Percentiles rank a stretch among this genome's conserved stretches.
Evolutionary conservation across 2,888 invertebrate species (phyloP).

Genomic region (Apodemia zela): DNA sequence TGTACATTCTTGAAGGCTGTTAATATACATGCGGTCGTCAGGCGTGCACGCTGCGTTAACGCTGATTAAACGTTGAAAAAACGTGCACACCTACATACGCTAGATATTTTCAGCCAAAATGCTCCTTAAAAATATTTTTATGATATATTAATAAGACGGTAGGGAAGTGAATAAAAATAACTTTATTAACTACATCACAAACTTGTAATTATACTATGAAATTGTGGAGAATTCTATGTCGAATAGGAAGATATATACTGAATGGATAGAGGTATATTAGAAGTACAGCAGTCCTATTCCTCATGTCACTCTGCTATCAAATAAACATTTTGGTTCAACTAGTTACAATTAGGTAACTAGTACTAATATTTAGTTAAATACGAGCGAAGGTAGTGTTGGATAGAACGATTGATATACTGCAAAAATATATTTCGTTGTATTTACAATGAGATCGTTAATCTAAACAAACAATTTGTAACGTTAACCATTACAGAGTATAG

Average conservation of each 20-base stretch:
- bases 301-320: not conserved
- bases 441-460: not conserved
- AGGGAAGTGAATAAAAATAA: not conserved
- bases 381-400: not conserved
- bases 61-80: too few species aligned
- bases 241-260: not conserved
- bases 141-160: slow-evolving; percentile 5
- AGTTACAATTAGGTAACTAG: not conserved
- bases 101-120: too few species aligned
- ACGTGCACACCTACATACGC: too few species aligned
- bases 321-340: not conserved
- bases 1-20: too few species aligned
- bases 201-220: not conserved
- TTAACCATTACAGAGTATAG: not conserved
- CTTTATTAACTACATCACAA: slow-evolving; percentile 3
- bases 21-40: too few species aligned
- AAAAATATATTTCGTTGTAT: not conserved
- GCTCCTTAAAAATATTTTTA: too few species aligned
- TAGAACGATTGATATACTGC: not conserved
- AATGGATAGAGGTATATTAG: not conserved
- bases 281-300: not conserved
- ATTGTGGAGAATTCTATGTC: too few species aligned
- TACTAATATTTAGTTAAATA: not conserved
- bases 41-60: too few species aligned
- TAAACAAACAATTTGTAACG: not conserved